These are phyloP conservation scores for Melanchra persicariae DNA, from an alignment of 2,888 invertebrate genomes.

Conservation along the genomic window DNA sequence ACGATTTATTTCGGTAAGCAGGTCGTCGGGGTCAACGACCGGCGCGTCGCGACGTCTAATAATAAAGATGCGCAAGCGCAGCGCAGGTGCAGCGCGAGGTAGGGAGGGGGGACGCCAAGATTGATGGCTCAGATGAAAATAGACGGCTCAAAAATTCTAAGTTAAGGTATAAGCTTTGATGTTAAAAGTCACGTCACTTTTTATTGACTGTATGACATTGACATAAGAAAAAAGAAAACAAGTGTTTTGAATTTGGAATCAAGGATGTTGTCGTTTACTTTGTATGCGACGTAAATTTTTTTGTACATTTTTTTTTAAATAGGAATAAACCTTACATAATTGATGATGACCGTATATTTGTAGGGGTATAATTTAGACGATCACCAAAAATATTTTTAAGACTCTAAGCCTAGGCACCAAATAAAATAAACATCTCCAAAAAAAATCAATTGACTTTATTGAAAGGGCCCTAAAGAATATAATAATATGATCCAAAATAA, in stretches of 20 bases:
- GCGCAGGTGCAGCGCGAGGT: constrained; percentile 77
- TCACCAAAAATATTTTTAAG: no score
- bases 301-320: background rate
- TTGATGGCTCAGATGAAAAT: constrained; percentile 68
- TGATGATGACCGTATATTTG: no score
- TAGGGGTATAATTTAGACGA: no score
- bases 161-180: constrained; percentile 61
- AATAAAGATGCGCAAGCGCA: constrained; percentile 85
- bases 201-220: constrained; percentile 63
- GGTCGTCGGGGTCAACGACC: constrained; percentile 87
- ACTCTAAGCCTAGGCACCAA: no score
- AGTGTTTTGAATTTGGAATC: constrained; percentile 35
- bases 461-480: no score
- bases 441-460: no score
- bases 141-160: constrained; percentile 59
- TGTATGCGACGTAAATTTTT: constrained; percentile 20
- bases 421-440: no score
- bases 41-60: constrained; percentile 87
- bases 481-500: no score
- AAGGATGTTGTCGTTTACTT: constrained; percentile 35
- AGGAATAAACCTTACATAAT: no score
- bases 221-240: constrained; percentile 27
- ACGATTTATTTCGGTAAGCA: constrained; percentile 88
- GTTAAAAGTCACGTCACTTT: constrained; percentile 56
- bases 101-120: constrained; percentile 55